Evolutionary conservation across 2,888 invertebrate genomes (phyloP).

Genomic region (Hesperia comma): DNA sequence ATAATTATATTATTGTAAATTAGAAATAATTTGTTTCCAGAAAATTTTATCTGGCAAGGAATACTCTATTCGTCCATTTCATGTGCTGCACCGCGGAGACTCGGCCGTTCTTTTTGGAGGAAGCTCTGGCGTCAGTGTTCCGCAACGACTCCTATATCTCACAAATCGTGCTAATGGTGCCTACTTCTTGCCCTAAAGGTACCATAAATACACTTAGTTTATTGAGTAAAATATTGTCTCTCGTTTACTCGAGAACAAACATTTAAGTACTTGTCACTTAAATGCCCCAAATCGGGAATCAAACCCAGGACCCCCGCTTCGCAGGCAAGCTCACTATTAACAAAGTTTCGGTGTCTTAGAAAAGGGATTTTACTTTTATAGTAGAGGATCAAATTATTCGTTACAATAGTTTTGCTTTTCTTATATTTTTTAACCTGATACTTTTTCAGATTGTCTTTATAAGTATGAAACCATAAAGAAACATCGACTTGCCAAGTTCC

Average conservation of each 20-base stretch:
- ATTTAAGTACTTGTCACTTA: too few relatives aligned
- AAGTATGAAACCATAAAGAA: constrained; percentile 56
- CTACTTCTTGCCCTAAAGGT: constrained; percentile 69
- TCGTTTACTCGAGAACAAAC: too few relatives aligned
- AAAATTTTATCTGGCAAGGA: constrained; percentile 68
- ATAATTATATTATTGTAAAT: too few relatives aligned
- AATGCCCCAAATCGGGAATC: too few relatives aligned
- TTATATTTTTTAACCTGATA: neutral
- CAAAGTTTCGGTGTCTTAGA: too few relatives aligned
- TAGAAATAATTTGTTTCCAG: constrained; percentile 52
- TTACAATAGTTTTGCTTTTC: too few relatives aligned
- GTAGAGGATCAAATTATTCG: too few relatives aligned
- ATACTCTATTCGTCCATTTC: constrained; percentile 85
- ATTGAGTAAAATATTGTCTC: neutral
- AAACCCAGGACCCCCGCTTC: too few relatives aligned
- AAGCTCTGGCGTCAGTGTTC: constrained; percentile 75
- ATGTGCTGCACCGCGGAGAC: constrained; percentile 78
- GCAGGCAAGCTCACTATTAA: too few relatives aligned
- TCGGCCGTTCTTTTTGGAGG: constrained; percentile 60
- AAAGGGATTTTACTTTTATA: too few relatives aligned
- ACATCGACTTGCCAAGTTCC: constrained; percentile 53
- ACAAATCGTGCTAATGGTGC: constrained; percentile 78
- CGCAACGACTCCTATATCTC: constrained; percentile 69
- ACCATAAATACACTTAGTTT: constrained; percentile 38
- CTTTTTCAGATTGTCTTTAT: constrained; percentile 50